phyloP scores from a whole-genome alignment of 2,888 invertebrate genomes.

The Hybos culiciformis region DNA sequence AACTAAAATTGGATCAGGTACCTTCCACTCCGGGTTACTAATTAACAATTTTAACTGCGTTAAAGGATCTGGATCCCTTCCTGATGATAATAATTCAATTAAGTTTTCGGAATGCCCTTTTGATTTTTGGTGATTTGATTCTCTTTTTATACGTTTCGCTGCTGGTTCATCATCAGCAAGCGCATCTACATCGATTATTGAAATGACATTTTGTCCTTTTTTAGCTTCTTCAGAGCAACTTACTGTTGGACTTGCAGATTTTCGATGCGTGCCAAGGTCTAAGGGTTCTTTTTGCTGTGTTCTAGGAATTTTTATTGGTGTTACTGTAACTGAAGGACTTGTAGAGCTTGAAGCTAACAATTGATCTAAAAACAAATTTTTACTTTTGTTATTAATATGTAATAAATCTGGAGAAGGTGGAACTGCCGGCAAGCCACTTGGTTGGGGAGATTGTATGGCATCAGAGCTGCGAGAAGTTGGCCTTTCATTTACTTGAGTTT shows the following conservation, averaged over 20 bases:
- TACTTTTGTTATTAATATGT: conserved; percentile 35
- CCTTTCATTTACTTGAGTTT: conserved; percentile 27
- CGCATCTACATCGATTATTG: conserved; percentile 22
- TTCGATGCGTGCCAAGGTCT: conserved; percentile 52
- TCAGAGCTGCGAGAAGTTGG: conserved; percentile 57
- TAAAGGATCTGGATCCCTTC: conserved; percentile 47
- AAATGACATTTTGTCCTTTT: conserved; percentile 27
- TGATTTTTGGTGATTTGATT: conserved; percentile 18
- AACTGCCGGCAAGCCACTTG: conserved; percentile 55
- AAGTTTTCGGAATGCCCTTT: conserved; percentile 35
- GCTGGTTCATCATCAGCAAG: conserved; percentile 32
- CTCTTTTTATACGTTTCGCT: conserved; percentile 39
- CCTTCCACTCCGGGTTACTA: conserved; percentile 49
- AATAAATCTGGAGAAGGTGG: conserved; percentile 56
- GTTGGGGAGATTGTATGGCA: conserved; percentile 58
- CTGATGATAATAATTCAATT: conserved; percentile 35
- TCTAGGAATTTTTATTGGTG: conserved; percentile 18
- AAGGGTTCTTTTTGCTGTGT: conserved; percentile 48
- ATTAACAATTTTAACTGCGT: conserved; percentile 58
- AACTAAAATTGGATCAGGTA: conserved; percentile 69
- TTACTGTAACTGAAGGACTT: conserved; percentile 19
- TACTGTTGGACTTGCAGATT: conserved; percentile 56
- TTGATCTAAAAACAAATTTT: conserved; percentile 21
- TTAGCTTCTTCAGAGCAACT: conserved; percentile 61
- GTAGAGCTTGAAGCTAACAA: conserved; percentile 16